Evolutionary conservation across 2,113 vertebrate genomes (phyloP), one percentile per base, ranked within the genome.

Genomic region (Xiphophorus maculatus): DNA sequence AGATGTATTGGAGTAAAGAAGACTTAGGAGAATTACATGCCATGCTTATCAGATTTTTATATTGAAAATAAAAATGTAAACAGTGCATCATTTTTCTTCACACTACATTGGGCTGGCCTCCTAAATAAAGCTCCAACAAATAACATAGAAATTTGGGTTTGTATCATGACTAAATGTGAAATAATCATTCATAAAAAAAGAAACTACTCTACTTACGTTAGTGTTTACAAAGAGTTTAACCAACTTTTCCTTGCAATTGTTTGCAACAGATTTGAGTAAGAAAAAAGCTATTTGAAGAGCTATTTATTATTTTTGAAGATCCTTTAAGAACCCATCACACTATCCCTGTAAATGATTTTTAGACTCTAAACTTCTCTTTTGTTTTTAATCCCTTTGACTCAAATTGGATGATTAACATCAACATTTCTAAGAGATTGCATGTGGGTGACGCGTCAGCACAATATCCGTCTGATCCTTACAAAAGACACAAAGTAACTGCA

Each of bases 401-500:
- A 74, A 83, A 76, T 76, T 48, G 77, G 76, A 86, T 86, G 69
- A 87, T 84, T 87, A 66, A 84, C 58, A 74, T 80, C 40, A 40
- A 51, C 68, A 71, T 86, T 67, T 79, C 68, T 58, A 64, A 77
- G 71, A 37, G 74, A 44, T 33, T 3, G 69, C 51, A 79, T 86
- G 77, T 40, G 70, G 72, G 79, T 79, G 80, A 85, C 74, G 78
- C 77, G 84, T 83, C 81, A 73, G 70, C 14, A 2, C 82, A 66
- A 82, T 74, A 73, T 88, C 76, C 80, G 75, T 87, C 89, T 92
- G 80, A 92, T 90, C 77, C 67, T 77, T 48, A 77, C 77, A 88
- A 84, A 80, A 66, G 69, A 83, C 54, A 82, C 80, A 75, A 68
- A 86, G 67, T 79, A 77, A 79, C 76, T 5, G 0, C 10, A 48